Base-by-base conservation (phyloP, 2,797 vertebrate species). In the Columba guinea region DNA sequence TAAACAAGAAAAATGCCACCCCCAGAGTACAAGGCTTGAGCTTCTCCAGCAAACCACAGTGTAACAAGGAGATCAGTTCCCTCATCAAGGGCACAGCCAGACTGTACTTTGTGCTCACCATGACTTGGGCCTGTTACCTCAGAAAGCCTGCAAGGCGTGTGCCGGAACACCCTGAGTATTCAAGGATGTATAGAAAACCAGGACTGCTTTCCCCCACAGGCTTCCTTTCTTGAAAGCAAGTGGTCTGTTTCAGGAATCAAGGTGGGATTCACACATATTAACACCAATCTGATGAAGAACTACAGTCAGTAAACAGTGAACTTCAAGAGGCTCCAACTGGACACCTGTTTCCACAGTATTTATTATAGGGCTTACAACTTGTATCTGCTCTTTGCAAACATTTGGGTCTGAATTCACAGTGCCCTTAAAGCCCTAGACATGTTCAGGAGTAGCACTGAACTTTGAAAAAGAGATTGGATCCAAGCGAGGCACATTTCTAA, bases 1-100 rank as follows among this genome's bases (percentile, higher is more conserved):
- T 46, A 81, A 95, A 84, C 39, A 56, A 63, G 64, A 74, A 78
- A 86, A 94, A 87, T 93, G 94, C 88, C 95, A 90, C 86, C 76
- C 87, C 49, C 8, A 4, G 82, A 95, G 67, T 73, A 51, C 68
- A 88, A 94, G 55, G 51, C 51, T 78, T 27, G 52, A 81, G 67
- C 37, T 87, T 49, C 46, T 86, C 93, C 41, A 55, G 56, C 51
- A 94, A 94, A 83, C 60, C 81, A 48, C 86, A 79, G 30, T 0
- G 2, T 59, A 76, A 92, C 5, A 16, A 71, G 27, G 56, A 51
- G 68, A 71, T 56, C 73, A 63, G 70, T 35, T 90, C 49, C 60
- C 52, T 64, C 56, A 46, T 13, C 51, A 41, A 69, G 70, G 75
- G 64, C 76, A 64, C 27, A 74, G 74, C 53, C 86, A 88, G 63